These are phyloP conservation scores for Arge pagana DNA, from an alignment of 2,888 invertebrate species.

Conservation along the genomic window DNA sequence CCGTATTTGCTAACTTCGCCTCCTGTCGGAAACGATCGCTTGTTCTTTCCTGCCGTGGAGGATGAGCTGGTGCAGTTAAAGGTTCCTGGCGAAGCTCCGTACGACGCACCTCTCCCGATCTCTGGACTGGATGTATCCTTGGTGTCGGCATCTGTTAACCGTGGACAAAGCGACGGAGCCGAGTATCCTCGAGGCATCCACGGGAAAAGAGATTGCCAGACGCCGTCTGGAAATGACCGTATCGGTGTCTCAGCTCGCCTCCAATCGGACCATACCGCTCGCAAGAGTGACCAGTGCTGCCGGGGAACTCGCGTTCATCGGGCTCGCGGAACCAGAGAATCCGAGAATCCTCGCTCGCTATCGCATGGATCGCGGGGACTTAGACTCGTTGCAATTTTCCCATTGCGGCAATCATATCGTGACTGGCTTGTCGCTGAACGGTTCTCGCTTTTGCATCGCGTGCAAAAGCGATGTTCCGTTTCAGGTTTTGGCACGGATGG, in stretches of 20 bases:
- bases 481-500: constrained; percentile 32
- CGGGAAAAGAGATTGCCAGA: constrained; percentile 35
- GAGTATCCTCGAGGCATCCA: constrained; percentile 37
- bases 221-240: constrained; percentile 36
- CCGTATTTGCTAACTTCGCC: constrained; percentile 39
- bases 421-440: constrained; percentile 37
- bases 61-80: constrained; percentile 45
- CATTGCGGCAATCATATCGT: constrained; percentile 38
- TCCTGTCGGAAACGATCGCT: constrained; percentile 35
- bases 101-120: constrained; percentile 33
- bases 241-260: constrained; percentile 33
- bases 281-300: constrained; percentile 34
- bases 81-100: constrained; percentile 28
- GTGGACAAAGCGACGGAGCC: constrained; percentile 36
- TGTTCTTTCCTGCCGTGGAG: constrained; percentile 46
- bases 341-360: constrained; percentile 37
- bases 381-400: constrained; percentile 49
- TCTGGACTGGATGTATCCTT: constrained; percentile 47
- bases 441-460: constrained; percentile 43
- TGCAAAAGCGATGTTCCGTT: constrained; percentile 30
- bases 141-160: constrained; percentile 44
- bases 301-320: constrained; percentile 44
- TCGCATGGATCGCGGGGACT: constrained; percentile 35
- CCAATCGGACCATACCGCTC: constrained; percentile 47
- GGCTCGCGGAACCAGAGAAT: constrained; percentile 31